These are phyloP conservation scores for Drosophila arawakana DNA, from an alignment of 1,140 invertebrate genomes.

Conservation along the genomic window DNA sequence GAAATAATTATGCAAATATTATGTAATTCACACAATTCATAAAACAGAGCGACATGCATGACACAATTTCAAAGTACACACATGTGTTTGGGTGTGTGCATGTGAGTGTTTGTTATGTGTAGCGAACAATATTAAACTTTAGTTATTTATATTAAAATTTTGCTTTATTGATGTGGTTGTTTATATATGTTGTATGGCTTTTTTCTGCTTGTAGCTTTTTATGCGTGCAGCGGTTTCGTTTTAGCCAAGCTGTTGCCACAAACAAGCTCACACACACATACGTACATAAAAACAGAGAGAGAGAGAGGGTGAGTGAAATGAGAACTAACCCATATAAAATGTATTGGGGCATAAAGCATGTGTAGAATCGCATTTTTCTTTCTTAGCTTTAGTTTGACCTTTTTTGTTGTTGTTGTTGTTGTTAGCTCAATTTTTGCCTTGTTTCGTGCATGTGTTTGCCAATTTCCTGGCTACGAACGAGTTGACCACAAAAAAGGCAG, in stretches of 20 bases:
- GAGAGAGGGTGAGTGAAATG: background rate
- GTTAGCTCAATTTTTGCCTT: conserved; percentile 46
- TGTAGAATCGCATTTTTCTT: conserved; percentile 38
- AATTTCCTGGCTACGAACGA: conserved; percentile 79
- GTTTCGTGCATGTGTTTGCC: conserved; percentile 72
- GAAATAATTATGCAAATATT: conserved; percentile 67
- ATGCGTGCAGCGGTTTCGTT: conserved; percentile 63
- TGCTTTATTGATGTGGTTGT: conserved; percentile 80
- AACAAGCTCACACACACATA: conserved; percentile 9
- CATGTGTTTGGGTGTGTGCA: background rate
- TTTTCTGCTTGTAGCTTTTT: conserved; percentile 44
- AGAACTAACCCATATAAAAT: conserved; percentile 25
- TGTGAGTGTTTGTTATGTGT: conserved; percentile 22
- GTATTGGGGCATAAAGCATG: conserved; percentile 31
- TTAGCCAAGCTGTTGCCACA: conserved; percentile 46
- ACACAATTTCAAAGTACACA: conserved; percentile 11
- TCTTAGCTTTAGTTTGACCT: conserved; percentile 39
- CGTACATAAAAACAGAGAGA: background rate
- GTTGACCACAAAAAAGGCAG: conserved; percentile 78
- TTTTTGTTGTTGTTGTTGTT: conserved; percentile 48
- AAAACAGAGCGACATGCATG: conserved; percentile 27
- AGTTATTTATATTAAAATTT: conserved; percentile 82
- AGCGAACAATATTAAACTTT: conserved; percentile 74
- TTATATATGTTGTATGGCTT: conserved; percentile 47
- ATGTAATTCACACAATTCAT: conserved; percentile 46